phyloP scores from a whole-genome alignment of 2,113 vertebrate species.

The Nesogale talazaci region DNA sequence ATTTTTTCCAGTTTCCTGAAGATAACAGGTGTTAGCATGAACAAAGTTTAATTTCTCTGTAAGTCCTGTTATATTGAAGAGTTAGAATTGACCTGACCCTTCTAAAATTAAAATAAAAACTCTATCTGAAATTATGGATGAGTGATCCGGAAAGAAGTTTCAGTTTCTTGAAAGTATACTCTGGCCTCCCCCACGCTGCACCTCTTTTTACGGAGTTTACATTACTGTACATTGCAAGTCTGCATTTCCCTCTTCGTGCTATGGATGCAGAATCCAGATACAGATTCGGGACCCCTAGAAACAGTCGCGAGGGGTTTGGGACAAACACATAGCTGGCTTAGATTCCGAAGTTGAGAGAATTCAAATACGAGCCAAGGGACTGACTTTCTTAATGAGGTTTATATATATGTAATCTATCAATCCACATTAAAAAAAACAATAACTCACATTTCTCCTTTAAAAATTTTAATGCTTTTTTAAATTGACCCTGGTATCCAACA shows the following conservation, averaged over 20 bases:
- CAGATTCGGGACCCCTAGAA: slow-evolving; percentile 39
- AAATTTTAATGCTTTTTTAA: background rate
- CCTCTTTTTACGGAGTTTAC: background rate
- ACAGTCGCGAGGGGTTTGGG: background rate
- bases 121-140: background rate
- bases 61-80: slow-evolving; percentile 7
- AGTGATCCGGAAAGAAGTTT: slow-evolving; percentile 7
- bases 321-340: slow-evolving; percentile 11
- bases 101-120: slow-evolving; percentile 34
- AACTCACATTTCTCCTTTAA: background rate
- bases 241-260: background rate
- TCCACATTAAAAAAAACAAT: background rate
- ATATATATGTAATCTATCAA: slow-evolving; percentile 36
- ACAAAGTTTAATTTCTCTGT: slow-evolving; percentile 31
- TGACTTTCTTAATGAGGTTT: slow-evolving; percentile 25
- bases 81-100: slow-evolving; percentile 24
- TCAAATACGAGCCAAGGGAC: slow-evolving; percentile 10
- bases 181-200: background rate
- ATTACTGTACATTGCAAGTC: slow-evolving; percentile 20
- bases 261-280: slow-evolving; percentile 35
- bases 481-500: background rate
- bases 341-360: background rate
- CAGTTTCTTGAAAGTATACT: background rate
- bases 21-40: slow-evolving; percentile 11
- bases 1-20: slow-evolving; percentile 10